phyloP scores from a whole-genome alignment of 37 sponge, comb jelly and placozoan genomes.

The Cladorhizidae sp. region DNA sequence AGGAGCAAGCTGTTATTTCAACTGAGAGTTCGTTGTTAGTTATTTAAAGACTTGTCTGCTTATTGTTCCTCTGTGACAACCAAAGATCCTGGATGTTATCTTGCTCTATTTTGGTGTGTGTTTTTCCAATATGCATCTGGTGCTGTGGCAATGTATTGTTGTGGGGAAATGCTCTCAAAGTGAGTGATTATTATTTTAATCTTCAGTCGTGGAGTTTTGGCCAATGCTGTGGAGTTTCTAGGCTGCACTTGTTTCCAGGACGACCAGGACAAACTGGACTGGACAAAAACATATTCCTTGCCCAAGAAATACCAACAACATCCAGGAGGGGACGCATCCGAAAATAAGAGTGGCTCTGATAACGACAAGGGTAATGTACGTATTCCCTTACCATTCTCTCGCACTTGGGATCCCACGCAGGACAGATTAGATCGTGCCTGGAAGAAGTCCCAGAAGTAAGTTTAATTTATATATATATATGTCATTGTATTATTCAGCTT shows the following conservation, averaged over 20 bases:
- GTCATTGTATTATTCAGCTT: too few relatives aligned
- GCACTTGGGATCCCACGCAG: constrained; percentile 41
- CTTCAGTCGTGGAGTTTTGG: constrained; percentile 67
- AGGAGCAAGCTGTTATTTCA: too few relatives aligned
- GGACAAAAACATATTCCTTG: constrained; percentile 67
- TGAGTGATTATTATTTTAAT: not conserved
- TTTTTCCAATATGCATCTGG: too few relatives aligned
- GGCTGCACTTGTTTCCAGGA: constrained; percentile 66
- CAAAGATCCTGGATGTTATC: too few relatives aligned
- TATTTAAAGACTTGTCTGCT: too few relatives aligned
- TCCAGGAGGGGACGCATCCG: not conserved
- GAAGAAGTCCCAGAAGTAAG: not conserved
- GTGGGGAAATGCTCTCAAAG: too few relatives aligned
- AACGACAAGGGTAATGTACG: not conserved
- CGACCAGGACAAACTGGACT: constrained; percentile 37
- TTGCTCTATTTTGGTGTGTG: too few relatives aligned
- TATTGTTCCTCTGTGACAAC: too few relatives aligned
- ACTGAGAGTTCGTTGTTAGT: too few relatives aligned
- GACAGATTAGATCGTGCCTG: not conserved
- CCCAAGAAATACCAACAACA: constrained; percentile 27
- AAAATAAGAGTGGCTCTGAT: not conserved
- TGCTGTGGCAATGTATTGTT: not conserved
- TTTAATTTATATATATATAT: too few relatives aligned
- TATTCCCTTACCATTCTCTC: constrained; percentile 54
- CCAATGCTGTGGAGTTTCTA: constrained; percentile 72